Evolutionary conservation across 2,888 invertebrate species (phyloP), one percentile per base, ranked within the genome.

Genomic region (Sarcophaga variegata): DNA sequence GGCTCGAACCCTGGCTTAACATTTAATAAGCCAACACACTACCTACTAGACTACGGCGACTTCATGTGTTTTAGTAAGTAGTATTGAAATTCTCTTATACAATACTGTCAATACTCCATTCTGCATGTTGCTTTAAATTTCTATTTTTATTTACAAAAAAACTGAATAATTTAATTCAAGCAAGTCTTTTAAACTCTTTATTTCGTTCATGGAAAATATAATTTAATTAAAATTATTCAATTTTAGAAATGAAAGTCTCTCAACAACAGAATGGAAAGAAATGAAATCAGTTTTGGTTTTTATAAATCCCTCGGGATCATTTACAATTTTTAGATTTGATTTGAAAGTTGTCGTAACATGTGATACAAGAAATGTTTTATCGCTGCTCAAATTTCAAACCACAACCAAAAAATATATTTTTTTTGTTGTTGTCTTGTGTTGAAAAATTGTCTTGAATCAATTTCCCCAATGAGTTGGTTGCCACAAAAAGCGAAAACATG

Each of bases 401-500:
- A 20, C 59, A 79, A 75, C 22, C 14, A 47, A 63, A 27, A 64
- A 62, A 60, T 20, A 64, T 54, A 14, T 37, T 20, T 5, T 1
- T 67, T n/a, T 49, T 54, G 37, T 27, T 54, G 20, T 27, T 59
- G 72, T 12, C 20, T 60, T 71, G 5, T 70, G 25, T 37, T 60
- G 20, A 37, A 66, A 84, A 79, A 87, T 81, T 83, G 25, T 62
- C 62, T 84, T 76, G 71, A 75, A 76, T 70, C 80, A 75, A 84
- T 87, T 87, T 87, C 87, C 81, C 83, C 62, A 81, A 47, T 76
- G 87, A 87, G 22, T 84, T 80, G 63, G 63, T 45, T 70, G 62
- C 8, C 22, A 63, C 67, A 75, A 11, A 14, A 62, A 74, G 8
- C 4, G n/a, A 60, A 71, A 22, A 37, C 11, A 77, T 5, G 59